Evolutionary conservation across 2,888 invertebrate species (phyloP).

Genomic region (Gryllus longicercus): DNA sequence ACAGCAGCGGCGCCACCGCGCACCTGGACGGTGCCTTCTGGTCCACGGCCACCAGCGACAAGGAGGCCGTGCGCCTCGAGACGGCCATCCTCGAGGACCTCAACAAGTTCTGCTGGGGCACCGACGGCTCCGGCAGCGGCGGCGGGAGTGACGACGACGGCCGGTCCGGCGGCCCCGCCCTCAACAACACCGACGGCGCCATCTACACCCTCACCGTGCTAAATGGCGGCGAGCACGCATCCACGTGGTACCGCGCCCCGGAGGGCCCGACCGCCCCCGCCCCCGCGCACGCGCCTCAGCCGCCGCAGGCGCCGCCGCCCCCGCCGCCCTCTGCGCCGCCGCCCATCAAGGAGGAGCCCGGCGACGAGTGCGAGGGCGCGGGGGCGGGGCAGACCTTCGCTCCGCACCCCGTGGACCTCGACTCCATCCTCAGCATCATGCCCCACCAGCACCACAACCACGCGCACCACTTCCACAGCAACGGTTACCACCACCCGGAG

Average conservation of each 20-base stretch:
- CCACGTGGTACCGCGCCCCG: slow-evolving; percentile 53
- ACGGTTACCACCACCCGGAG: slow-evolving; percentile 28
- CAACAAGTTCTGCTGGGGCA: slow-evolving; percentile 79
- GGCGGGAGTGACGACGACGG: slow-evolving; percentile 43
- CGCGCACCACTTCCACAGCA: slow-evolving; percentile 24
- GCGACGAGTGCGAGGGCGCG: background rate
- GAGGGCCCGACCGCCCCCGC: slow-evolving; percentile 53
- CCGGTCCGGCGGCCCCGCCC: background rate
- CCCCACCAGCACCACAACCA: slow-evolving; percentile 48
- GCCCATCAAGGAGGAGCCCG: too few relatives aligned
- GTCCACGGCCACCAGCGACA: slow-evolving; percentile 49
- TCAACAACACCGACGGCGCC: slow-evolving; percentile 68
- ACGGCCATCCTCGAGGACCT: slow-evolving; percentile 77
- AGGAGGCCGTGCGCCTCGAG: slow-evolving; percentile 68
- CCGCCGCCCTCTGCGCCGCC: background rate
- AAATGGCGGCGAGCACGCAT: slow-evolving; percentile 61
- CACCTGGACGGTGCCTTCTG: slow-evolving; percentile 41
- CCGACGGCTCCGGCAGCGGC: slow-evolving; percentile 55
- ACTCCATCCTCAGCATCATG: slow-evolving; percentile 73
- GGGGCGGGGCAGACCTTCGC: background rate
- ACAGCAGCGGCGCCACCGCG: slow-evolving; percentile 25
- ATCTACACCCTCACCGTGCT: slow-evolving; percentile 84
- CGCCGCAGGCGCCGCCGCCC: slow-evolving; percentile 39
- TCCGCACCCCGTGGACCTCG: slow-evolving; percentile 62
- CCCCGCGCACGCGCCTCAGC: slow-evolving; percentile 56